Base-by-base conservation (phyloP, 2,797 vertebrate genomes). In the Pseudomugil gertrudae region DNA sequence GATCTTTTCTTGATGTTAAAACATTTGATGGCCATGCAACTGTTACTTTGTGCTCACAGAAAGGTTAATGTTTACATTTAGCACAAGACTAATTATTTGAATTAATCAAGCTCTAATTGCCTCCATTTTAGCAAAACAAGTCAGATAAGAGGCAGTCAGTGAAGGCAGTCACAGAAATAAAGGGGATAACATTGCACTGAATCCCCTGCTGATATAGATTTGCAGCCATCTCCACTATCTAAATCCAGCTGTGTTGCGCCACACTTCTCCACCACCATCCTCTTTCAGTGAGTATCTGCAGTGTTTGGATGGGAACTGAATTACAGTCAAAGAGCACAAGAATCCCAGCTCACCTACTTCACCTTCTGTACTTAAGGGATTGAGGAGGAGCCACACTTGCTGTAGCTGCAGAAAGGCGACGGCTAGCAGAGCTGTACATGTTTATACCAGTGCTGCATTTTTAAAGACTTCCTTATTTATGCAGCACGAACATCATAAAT, bases 221-320 rank as follows among this genome's bases (percentile, higher is more conserved):
- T 36, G 33, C 83, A 65, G 74, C 84, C 84, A 84, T 84, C 82
- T 80, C 77, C 33, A 23, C 54, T n/a, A 51, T 81, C 79, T 86
- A 89, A 84, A 85, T 86, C 48, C 65, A 79, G 51, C 76, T 62
- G 74, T 69, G 69, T 67, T 89, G 84, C 77, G 51, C 52, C 53
- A 69, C 70, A 58, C 72, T 57, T 66, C 53, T 38, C 63, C 40
- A 45, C 13, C 50, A 45, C 40, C 9, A 57, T 35, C 35, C 9
- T 26, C 62, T 36, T 43, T 71, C 55, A 10, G 48, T 56, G 36
- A 50, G 19, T 59, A 24, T 79, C 45, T 77, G 47, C 69, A 29
- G 79, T 57, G 54, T 79, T 72, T 72, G 40, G 30, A 69, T 69
- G 66, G 69, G 81, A 84, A 87, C 85, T 84, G 71, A 62, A 52